Percentiles rank a stretch among this genome's conserved stretches.
Evolutionary conservation across 1,140 invertebrate species (phyloP).

Genomic region (Paralvinella palmiformis): DNA sequence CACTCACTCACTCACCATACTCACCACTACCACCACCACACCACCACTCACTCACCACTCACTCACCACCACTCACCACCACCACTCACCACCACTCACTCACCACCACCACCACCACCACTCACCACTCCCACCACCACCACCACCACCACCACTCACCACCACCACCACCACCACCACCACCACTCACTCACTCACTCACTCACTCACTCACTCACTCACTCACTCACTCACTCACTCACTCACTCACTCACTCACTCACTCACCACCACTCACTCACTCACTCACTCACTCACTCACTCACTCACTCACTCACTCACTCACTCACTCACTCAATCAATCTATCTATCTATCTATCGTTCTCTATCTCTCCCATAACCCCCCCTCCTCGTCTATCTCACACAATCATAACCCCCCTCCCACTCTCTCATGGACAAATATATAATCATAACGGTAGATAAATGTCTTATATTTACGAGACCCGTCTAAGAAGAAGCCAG

Average conservation of each 20-base stretch:
- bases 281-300: slow-evolving; percentile 13
- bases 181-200: background rate
- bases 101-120: background rate
- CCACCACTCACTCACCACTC: slow-evolving; percentile 11
- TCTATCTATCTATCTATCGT: background rate
- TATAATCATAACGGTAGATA: too few species aligned
- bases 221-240: background rate
- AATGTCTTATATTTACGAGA: too few species aligned
- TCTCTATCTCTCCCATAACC: too few species aligned
- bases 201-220: background rate
- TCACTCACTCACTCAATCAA: slow-evolving; percentile 7
- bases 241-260: background rate
- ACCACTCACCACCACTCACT: background rate
- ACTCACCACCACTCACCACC: background rate
- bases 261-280: slow-evolving; percentile 10
- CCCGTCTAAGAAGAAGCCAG: too few species aligned
- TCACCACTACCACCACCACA: slow-evolving; percentile 4
- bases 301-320: background rate
- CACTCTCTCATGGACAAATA: too few species aligned
- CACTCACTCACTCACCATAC: slow-evolving; percentile 7
- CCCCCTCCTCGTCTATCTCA: too few species aligned
- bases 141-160: background rate
- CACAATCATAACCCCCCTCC: too few species aligned
- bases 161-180: background rate
- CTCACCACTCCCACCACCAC: background rate